Conservation (phyloP, 2,888 invertebrate genomes). For the Sinohyriopsis cumingii region DNA sequence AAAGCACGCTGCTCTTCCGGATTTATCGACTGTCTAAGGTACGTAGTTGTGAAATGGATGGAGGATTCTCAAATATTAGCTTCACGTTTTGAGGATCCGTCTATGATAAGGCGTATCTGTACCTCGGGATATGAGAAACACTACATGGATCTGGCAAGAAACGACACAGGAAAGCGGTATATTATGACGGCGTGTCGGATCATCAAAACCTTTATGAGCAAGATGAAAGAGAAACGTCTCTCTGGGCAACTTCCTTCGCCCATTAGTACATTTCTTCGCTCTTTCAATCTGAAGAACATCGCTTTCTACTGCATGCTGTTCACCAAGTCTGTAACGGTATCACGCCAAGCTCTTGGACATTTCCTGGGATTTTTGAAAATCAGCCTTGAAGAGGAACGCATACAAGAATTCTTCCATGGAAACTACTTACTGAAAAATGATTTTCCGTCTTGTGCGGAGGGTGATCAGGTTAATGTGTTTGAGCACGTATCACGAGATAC, state of each 20-base stretch:
- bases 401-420: conserved; percentile 26
- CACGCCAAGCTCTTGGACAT: conserved; percentile 23
- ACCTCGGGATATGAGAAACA: conserved; percentile 43
- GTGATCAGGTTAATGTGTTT: too few relatives aligned
- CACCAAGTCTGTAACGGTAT: conserved; percentile 5
- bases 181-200: conserved; percentile 42
- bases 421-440: too few relatives aligned
- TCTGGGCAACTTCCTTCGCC: conserved; percentile 8
- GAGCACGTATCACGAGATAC: too few relatives aligned
- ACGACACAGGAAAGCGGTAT: conserved; percentile 21
- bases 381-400: conserved; percentile 10
- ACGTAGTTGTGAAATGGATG: conserved; percentile 44
- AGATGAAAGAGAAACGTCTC: too few relatives aligned
- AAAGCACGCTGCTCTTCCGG: conserved; percentile 10
- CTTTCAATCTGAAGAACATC: conserved; percentile 39
- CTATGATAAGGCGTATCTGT: conserved; percentile 34
- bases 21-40: conserved; percentile 27
- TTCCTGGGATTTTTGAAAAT: conserved; percentile 20
- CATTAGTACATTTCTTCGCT: conserved; percentile 20
- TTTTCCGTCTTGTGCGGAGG: too few relatives aligned
- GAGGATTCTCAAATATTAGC: conserved; percentile 13
- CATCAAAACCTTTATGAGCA: conserved; percentile 25
- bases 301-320: conserved; percentile 25
- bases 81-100: conserved; percentile 11
- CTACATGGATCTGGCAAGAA: conserved; percentile 31